Percentiles rank a stretch among this genome's conserved stretches.
phyloP scores from a whole-genome alignment of 2,113 vertebrate species.

The Noctilio leporinus region DNA sequence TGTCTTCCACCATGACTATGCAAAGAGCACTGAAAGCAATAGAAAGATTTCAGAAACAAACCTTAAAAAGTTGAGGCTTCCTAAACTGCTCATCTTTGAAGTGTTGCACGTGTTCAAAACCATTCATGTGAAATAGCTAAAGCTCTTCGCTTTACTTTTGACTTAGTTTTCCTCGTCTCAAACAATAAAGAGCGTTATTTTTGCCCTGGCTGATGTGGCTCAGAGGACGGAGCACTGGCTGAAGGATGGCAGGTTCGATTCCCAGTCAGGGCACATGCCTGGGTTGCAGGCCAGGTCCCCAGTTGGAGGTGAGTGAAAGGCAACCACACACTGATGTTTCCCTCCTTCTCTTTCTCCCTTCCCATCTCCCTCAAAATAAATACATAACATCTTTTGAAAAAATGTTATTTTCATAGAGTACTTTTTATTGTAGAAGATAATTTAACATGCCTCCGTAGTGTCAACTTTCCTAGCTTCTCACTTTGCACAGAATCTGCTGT shows the following conservation, averaged over 20 bases:
- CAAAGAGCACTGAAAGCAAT: background rate
- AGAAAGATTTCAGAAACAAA: conserved; percentile 26
- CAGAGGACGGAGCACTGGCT: too few relatives aligned
- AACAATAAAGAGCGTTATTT: too few relatives aligned
- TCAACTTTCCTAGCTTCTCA: background rate
- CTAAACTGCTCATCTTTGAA: conserved; percentile 1
- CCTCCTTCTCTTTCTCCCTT: too few relatives aligned
- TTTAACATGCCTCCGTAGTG: background rate
- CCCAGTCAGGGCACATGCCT: too few relatives aligned
- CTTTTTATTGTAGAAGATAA: background rate
- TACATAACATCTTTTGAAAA: too few relatives aligned
- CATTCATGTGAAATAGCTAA: background rate
- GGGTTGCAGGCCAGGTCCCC: too few relatives aligned
- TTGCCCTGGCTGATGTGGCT: too few relatives aligned
- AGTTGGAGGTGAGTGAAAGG: too few relatives aligned
- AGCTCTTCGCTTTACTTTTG: background rate
- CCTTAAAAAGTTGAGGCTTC: background rate
- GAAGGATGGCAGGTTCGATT: too few relatives aligned
- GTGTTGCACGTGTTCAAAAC: background rate
- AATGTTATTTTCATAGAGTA: background rate
- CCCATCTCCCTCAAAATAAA: too few relatives aligned
- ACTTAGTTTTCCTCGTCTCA: background rate
- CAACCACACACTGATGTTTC: too few relatives aligned
- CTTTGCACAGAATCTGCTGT: background rate
- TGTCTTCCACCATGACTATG: conserved; percentile 36